Conservation (phyloP, 1,140 invertebrate genomes). For the Pissodes strobi region DNA sequence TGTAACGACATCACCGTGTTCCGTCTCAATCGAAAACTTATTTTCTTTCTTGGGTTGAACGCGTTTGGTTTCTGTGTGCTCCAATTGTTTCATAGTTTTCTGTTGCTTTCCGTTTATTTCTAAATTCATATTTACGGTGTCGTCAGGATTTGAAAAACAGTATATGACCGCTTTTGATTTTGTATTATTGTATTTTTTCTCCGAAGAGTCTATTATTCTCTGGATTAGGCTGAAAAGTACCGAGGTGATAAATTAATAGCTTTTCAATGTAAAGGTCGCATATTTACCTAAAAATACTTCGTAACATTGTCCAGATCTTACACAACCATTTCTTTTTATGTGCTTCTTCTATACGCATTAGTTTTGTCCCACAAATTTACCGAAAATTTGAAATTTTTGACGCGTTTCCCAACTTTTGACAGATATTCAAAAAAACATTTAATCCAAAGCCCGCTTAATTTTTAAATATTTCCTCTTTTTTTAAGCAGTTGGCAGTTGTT, state of each 20-base stretch:
- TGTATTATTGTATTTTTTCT: conserved; percentile 39
- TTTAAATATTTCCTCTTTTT: not conserved
- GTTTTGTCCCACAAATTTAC: not conserved
- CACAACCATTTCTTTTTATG: not conserved
- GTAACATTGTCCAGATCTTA: conserved; percentile 11
- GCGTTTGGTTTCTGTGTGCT: not conserved
- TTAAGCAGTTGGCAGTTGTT: no score
- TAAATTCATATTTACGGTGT: conserved; percentile 31
- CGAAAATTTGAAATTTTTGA: conserved; percentile 8
- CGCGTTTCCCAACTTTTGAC: not conserved
- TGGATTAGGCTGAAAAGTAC: conserved; percentile 39
- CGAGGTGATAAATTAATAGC: no score
- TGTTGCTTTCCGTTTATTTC: conserved; percentile 27
- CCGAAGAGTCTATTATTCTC: conserved; percentile 36
- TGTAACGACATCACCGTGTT: conserved; percentile 37
- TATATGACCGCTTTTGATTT: conserved; percentile 39
- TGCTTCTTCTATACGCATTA: not conserved
- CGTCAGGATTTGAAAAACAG: conserved; percentile 26
- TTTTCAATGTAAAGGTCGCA: not conserved
- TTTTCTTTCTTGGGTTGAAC: conserved; percentile 4
- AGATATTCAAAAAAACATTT: not conserved
- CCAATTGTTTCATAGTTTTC: conserved; percentile 15
- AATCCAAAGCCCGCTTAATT: not conserved
- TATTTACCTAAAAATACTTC: conserved; percentile 13
- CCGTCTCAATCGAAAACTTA: conserved; percentile 30